phyloP scores from a whole-genome alignment of 2,888 invertebrate species.

The Athalia rosae region DNA sequence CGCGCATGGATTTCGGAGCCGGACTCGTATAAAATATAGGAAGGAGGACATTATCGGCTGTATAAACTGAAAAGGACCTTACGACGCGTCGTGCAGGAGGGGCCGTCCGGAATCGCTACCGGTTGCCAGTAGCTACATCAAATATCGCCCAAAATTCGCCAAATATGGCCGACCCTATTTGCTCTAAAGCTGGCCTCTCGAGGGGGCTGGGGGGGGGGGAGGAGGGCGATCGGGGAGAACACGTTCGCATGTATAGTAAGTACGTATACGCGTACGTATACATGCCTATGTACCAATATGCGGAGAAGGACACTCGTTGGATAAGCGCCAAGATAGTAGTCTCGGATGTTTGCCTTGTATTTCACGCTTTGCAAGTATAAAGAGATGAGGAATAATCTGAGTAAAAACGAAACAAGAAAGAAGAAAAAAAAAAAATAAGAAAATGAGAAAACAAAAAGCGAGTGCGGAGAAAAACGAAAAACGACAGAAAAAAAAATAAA shows the following conservation, averaged over 20 bases:
- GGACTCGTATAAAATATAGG: not conserved
- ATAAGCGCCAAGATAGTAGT: constrained; percentile 37
- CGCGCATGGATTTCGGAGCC: no score
- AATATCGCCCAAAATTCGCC: constrained; percentile 37
- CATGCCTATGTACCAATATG: constrained; percentile 10
- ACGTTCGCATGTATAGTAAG: not conserved
- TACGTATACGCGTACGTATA: not conserved
- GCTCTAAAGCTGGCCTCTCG: constrained; percentile 40
- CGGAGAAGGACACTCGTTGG: constrained; percentile 28
- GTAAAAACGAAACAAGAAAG: not conserved
- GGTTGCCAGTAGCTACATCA: constrained; percentile 27
- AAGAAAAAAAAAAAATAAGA: not conserved
- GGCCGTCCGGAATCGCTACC: not conserved
- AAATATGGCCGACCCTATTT: constrained; percentile 44
- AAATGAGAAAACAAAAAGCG: not conserved
- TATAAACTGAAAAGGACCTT: not conserved
- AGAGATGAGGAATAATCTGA: not conserved
- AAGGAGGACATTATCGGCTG: not conserved
- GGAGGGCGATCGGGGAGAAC: not conserved
- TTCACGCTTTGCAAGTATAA: constrained; percentile 29
- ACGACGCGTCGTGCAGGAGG: not conserved
- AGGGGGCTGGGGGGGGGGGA: constrained; percentile 7
- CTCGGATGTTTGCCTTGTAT: constrained; percentile 44
- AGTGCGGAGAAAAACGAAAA: constrained; percentile 4
- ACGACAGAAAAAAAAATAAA: not conserved